A percentile compares a stretch with the other conserved stretches of the same genome.
Conservation (phyloP, 2,888 invertebrate species). For the Ennomos fuscantarius region DNA sequence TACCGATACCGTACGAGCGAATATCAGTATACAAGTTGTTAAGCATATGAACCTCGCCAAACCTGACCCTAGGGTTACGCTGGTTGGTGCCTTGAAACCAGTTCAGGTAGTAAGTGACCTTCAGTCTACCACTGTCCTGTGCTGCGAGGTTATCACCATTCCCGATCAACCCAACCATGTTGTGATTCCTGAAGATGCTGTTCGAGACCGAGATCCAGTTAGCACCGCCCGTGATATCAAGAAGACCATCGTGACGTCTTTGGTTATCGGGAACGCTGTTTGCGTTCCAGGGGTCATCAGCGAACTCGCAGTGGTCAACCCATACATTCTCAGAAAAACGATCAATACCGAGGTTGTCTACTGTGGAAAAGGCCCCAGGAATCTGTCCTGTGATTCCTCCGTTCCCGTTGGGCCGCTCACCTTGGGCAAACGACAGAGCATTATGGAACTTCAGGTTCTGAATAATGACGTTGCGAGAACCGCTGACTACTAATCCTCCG, state of each 20-base stretch:
- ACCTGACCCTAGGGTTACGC: conserved; percentile 25
- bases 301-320: conserved; percentile 32
- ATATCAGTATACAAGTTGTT: conserved; percentile 31
- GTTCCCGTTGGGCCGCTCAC: conserved; percentile 23
- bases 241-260: conserved; percentile 32
- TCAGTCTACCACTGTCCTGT: conserved; percentile 23
- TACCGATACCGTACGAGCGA: conserved; percentile 19
- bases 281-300: conserved; percentile 33
- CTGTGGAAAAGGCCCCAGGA: conserved; percentile 8
- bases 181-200: conserved; percentile 34
- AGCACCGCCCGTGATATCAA: conserved; percentile 26
- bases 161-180: conserved; percentile 25
- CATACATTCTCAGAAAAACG: conserved; percentile 12
- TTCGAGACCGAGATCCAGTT: conserved; percentile 28
- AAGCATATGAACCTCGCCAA: conserved; percentile 23
- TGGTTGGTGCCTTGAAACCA: conserved; percentile 27
- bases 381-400: conserved; percentile 17
- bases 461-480: conserved; percentile 12
- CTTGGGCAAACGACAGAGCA: conserved; percentile 14
- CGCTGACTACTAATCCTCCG: conserved; percentile 10
- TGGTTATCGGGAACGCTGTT: conserved; percentile 8
- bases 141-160: conserved; percentile 17
- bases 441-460: conserved; percentile 21
- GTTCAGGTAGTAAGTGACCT: conserved; percentile 27
- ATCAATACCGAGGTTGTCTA: conserved; percentile 13